Conservation (phyloP, 2,888 invertebrate species). For the Xylota sylvarum region DNA sequence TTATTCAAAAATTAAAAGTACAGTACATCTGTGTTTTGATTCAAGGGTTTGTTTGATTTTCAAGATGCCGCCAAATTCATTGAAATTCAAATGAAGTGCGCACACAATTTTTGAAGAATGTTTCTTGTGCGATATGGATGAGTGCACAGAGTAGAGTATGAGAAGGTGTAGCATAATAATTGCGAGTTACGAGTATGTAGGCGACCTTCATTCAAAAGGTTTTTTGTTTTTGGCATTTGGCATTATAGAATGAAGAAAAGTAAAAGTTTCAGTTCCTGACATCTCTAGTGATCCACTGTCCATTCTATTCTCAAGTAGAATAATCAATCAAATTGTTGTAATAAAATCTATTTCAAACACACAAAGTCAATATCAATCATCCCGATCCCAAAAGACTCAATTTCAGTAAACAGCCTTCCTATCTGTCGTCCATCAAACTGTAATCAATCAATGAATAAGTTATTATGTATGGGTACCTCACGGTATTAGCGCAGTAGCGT, state of each 20-base stretch:
- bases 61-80: not conserved
- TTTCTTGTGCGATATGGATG: slow-evolving; percentile 7
- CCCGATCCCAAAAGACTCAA: not conserved
- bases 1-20: slow-evolving; percentile 29
- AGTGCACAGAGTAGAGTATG: not conserved
- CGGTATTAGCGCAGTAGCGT: not conserved
- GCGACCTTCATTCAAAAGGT: not conserved
- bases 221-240: not conserved
- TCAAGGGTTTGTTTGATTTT: slow-evolving; percentile 11
- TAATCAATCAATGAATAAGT: slow-evolving; percentile 24
- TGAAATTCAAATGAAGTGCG: slow-evolving; percentile 10
- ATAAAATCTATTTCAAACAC: not conserved
- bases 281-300: not conserved
- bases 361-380: not conserved
- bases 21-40: not conserved
- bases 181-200: not conserved
- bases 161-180: too few species aligned
- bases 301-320: not conserved
- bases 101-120: not conserved
- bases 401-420: slow-evolving; percentile 1
- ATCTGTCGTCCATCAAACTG: not conserved
- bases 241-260: not conserved
- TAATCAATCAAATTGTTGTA: not conserved
- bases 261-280: not conserved
- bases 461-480: not conserved